Evolutionary conservation across 2,113 vertebrate species (phyloP).

Genomic region (Callopanchax toddi): DNA sequence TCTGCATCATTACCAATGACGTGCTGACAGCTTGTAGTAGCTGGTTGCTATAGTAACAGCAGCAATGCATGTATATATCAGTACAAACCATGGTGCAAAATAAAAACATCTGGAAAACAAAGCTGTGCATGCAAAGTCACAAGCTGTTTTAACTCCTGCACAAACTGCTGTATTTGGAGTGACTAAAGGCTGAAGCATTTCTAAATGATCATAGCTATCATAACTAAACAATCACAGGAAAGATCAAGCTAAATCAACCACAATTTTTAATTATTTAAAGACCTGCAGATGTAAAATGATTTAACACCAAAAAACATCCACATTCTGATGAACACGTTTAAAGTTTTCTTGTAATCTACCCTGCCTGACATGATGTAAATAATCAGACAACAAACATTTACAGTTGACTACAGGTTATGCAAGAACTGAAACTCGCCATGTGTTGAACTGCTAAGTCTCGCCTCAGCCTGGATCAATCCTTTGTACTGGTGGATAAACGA

Average conservation of each 20-base stretch:
- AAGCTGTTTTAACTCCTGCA: background rate
- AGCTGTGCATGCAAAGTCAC: background rate
- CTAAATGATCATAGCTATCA: rapidly evolving
- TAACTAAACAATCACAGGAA: background rate
- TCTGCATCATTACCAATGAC: background rate
- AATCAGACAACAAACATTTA: conserved; percentile 5
- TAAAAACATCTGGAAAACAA: background rate
- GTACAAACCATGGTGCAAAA: background rate
- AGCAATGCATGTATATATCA: background rate
- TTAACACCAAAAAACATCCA: background rate
- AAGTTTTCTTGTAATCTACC: conserved; percentile 7
- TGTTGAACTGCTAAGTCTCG: conserved; percentile 11
- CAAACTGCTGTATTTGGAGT: background rate
- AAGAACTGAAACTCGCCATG: conserved; percentile 2
- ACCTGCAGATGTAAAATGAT: background rate
- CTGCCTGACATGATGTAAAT: conserved; percentile 1
- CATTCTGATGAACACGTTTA: background rate
- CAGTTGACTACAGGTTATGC: background rate
- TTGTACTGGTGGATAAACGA: conserved; percentile 34
- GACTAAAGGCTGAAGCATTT: background rate
- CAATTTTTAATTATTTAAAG: background rate
- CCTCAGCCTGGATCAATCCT: conserved; percentile 19
- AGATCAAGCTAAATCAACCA: background rate
- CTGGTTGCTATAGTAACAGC: background rate
- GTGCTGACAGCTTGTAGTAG: background rate